phyloP scores from a whole-genome alignment of 2,888 invertebrate genomes.

The Andrena trimmerana region DNA sequence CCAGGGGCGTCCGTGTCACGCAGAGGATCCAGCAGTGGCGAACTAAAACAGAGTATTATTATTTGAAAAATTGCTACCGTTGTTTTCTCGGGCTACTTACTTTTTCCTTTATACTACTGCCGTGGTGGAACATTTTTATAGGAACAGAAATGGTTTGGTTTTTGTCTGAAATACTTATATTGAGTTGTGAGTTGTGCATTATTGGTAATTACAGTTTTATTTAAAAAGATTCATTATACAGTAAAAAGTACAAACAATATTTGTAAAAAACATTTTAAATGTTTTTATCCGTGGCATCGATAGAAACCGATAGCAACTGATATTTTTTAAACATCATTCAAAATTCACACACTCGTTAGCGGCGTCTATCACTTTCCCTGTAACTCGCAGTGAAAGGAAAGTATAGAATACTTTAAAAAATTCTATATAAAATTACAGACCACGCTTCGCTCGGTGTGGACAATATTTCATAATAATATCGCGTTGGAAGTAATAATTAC shows the following conservation, averaged over 20 bases:
- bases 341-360: neutral
- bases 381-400: neutral
- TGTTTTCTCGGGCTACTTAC: constrained; percentile 54
- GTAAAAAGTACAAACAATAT: constrained; percentile 28
- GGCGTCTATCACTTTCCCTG: neutral
- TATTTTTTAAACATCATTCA: neutral
- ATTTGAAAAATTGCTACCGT: constrained; percentile 13
- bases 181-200: neutral
- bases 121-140: neutral
- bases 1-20: constrained; percentile 8
- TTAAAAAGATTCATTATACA: constrained; percentile 31
- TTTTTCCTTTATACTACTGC: constrained; percentile 22
- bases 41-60: constrained; percentile 61
- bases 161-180: neutral
- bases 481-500: constrained; percentile 1
- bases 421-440: neutral
- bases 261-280: neutral
- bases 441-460: neutral
- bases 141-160: neutral
- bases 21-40: constrained; percentile 43
- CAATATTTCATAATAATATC: neutral
- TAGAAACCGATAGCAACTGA: neutral
- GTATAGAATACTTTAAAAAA: neutral
- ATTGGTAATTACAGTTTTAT: constrained; percentile 17
- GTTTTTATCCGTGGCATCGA: neutral